Percentiles rank a stretch among this genome's conserved stretches.
phyloP scores from a whole-genome alignment of 1,140 invertebrate genomes.

The Brevipalpus yothersi region DNA sequence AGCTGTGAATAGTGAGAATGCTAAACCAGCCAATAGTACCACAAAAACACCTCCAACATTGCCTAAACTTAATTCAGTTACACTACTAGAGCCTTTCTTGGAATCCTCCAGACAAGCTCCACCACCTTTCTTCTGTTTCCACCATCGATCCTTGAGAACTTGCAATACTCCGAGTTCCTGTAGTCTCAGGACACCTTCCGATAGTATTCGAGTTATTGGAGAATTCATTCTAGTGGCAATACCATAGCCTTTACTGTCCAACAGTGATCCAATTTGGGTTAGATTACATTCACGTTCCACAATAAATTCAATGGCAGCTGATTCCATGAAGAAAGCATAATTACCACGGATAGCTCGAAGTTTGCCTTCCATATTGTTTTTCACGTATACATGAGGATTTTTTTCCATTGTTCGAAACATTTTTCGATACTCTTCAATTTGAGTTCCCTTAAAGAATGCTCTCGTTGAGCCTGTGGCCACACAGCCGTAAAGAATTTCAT shows the following conservation, averaged over 20 bases:
- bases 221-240: conserved; percentile 40
- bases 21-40: conserved; percentile 23
- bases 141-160: conserved; percentile 21
- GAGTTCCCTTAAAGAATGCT: conserved; percentile 39
- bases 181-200: conserved; percentile 22
- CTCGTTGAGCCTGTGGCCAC: conserved; percentile 69
- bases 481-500: conserved; percentile 85
- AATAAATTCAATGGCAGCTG: conserved; percentile 23
- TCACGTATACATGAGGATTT: conserved; percentile 19
- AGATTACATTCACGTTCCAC: conserved; percentile 23
- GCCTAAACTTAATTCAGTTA: conserved; percentile 9
- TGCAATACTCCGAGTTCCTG: conserved; percentile 25
- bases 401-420: conserved; percentile 16
- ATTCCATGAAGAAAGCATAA: conserved; percentile 24
- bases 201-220: conserved; percentile 12
- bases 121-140: conserved; percentile 14
- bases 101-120: conserved; percentile 10
- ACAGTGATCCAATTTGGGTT: conserved; percentile 23
- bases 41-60: conserved; percentile 23
- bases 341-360: conserved; percentile 39
- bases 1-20: conserved; percentile 14
- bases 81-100: conserved; percentile 10
- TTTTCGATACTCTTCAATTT: conserved; percentile 14
- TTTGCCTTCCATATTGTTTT: conserved; percentile 49
- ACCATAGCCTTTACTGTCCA: conserved; percentile 38